Percentiles rank a stretch among this genome's conserved stretches.
Evolutionary conservation across 2,113 vertebrate species (phyloP).

Genomic region (Callithrix jacchus): DNA sequence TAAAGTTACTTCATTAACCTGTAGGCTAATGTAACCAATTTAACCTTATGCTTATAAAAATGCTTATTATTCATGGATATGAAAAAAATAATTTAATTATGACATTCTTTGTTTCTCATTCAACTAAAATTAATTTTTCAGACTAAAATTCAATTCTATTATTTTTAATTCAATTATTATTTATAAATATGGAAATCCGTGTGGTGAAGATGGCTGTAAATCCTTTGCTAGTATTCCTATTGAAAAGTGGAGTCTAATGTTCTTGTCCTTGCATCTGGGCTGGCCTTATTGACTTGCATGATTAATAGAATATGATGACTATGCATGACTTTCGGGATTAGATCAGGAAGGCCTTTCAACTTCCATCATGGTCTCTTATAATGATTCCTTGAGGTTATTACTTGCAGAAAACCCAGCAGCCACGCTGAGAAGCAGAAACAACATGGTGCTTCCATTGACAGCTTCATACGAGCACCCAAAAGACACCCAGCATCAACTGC

Average conservation of each 20-base stretch:
- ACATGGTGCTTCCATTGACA: rapidly evolving
- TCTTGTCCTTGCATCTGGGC: neutral
- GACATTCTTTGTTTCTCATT: neutral
- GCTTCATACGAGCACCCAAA: neutral
- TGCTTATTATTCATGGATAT: neutral
- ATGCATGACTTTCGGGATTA: neutral
- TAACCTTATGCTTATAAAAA: constrained; percentile 1
- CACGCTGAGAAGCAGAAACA: neutral
- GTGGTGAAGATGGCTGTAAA: neutral
- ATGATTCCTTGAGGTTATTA: neutral
- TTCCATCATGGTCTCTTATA: neutral
- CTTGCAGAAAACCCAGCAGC: neutral
- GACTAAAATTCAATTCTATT: neutral
- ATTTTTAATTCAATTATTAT: neutral
- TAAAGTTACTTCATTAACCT: constrained; percentile 1
- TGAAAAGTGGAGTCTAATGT: neutral
- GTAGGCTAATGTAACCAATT: constrained; percentile 6
- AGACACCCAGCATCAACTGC: rapidly evolving
- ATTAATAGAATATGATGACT: neutral
- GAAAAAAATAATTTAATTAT: constrained; percentile 34
- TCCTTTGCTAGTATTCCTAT: neutral
- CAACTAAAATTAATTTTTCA: constrained; percentile 20
- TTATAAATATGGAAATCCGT: neutral
- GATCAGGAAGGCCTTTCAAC: neutral
- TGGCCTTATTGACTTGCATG: neutral